Base-by-base conservation (phyloP, 2,113 vertebrate genomes). In the Tor tambroides region DNA sequence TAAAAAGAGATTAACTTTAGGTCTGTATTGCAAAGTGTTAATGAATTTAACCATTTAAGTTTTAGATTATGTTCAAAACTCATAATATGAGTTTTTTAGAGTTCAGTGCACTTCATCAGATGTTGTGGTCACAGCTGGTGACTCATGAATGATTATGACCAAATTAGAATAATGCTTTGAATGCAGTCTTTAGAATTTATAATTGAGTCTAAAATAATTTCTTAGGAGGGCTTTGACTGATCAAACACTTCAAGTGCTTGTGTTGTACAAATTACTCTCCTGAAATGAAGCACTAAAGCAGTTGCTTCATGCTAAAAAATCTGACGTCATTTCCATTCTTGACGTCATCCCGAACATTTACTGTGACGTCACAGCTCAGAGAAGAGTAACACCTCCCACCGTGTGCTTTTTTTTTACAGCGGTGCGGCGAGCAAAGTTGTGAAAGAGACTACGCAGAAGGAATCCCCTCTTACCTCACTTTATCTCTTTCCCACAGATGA, bases 401-500 rank as follows among this genome's bases (percentile, higher is more conserved):
- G 1, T n/a, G 2, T 63, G 63, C 75, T 79, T 38, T 46, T 35
- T n/a, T 72, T 56, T 61, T 56, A 72, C 6, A 75, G 35, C 17
- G 63, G 74, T 56, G 69, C 8, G n/a, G 6, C 65, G 54, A 71
- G 63, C 19, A 65, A 83, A 46, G 56, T 72, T 72, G 65, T 43
- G 65, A 84, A 78, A 72, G 63, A 63, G 28, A 80, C 80, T 76
- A 74, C 59, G 74, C 15, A 75, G 30, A 35, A 81, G 86, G 82
- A 88, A 86, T 83, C 83, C 83, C 84, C 82, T 65, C 35, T 83
- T 88, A 85, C 79, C 54, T 76, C 80, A 61, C 54, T 85, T 85
- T 54, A 61, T 82, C 49, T 61, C 23, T 76, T 67, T 59, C 38
- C 56, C 38, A 54, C 65, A 81, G 74, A 72, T 59, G 49, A 51